phyloP scores from a whole-genome alignment of 2,888 invertebrate species.

The Halictus quadricinctus region DNA sequence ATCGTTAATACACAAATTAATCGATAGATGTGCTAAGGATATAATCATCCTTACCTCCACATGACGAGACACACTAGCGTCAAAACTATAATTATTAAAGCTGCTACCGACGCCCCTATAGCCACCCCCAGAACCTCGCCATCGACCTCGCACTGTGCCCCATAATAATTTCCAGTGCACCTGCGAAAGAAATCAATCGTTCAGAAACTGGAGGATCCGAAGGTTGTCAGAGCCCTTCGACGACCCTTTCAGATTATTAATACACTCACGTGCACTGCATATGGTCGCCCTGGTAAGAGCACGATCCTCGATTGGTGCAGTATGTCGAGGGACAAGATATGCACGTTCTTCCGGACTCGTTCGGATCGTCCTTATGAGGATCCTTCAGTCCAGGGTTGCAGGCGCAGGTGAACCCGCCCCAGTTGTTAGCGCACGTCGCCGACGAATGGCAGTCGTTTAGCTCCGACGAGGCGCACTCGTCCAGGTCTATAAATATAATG shows the following conservation, averaged over 20 bases:
- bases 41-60: conserved; percentile 88
- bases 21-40: not conserved
- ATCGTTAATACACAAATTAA: not conserved
- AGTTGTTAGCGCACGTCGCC: conserved; percentile 91
- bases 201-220: not conserved
- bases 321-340: conserved; percentile 89
- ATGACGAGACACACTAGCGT: conserved; percentile 94
- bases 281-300: conserved; percentile 90
- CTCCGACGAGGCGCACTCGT: conserved; percentile 92
- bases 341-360: conserved; percentile 89
- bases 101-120: conserved; percentile 94
- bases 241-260: not conserved
- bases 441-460: conserved; percentile 93
- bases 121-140: conserved; percentile 96
- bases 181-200: conserved; percentile 82
- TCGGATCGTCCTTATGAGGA: conserved; percentile 87
- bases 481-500: conserved; percentile 86
- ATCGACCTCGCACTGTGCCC: conserved; percentile 94
- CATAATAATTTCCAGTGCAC: conserved; percentile 94
- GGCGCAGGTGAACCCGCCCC: conserved; percentile 91
- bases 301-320: conserved; percentile 94
- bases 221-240: not conserved
- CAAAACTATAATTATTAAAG: conserved; percentile 93
- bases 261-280: conserved; percentile 88
- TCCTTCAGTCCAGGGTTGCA: conserved; percentile 91